phyloP scores from a whole-genome alignment of 2,113 vertebrate genomes.

The Ictalurus furcatus region DNA sequence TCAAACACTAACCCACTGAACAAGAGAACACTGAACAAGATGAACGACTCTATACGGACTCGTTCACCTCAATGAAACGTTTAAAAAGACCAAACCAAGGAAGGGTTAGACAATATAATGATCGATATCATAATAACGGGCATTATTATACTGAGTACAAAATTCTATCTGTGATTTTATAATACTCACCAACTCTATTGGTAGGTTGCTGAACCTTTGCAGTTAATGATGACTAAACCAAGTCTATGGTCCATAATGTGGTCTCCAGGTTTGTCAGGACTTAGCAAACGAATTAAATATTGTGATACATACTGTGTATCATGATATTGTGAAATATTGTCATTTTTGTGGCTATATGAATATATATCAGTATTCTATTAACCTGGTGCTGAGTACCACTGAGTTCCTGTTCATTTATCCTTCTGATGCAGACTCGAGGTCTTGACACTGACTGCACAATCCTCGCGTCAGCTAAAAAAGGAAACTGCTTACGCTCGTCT shows the following conservation, averaged over 20 bases:
- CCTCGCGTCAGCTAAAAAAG: neutral
- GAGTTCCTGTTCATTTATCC: slow-evolving; percentile 8
- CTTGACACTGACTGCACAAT: slow-evolving; percentile 35
- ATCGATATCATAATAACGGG: neutral
- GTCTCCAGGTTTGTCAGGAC: neutral
- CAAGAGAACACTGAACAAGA: neutral
- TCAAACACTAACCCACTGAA: neutral
- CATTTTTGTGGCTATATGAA: neutral
- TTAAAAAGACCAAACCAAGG: neutral
- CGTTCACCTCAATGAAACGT: neutral
- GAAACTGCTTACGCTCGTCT: slow-evolving; percentile 6
- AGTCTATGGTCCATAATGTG: neutral
- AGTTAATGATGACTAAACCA: neutral
- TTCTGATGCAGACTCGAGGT: slow-evolving; percentile 9
- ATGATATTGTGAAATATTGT: slow-evolving; percentile 3
- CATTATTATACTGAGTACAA: neutral
- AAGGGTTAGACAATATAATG: neutral
- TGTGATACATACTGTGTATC: neutral
- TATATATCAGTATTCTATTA: neutral
- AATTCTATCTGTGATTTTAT: neutral
- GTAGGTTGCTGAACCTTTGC: neutral
- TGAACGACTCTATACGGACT: neutral
- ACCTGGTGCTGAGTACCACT: neutral
- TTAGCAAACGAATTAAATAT: neutral
- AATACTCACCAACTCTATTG: neutral